Base-by-base conservation (phyloP, 2,888 invertebrate species). In the Platycnemis pennipes region DNA sequence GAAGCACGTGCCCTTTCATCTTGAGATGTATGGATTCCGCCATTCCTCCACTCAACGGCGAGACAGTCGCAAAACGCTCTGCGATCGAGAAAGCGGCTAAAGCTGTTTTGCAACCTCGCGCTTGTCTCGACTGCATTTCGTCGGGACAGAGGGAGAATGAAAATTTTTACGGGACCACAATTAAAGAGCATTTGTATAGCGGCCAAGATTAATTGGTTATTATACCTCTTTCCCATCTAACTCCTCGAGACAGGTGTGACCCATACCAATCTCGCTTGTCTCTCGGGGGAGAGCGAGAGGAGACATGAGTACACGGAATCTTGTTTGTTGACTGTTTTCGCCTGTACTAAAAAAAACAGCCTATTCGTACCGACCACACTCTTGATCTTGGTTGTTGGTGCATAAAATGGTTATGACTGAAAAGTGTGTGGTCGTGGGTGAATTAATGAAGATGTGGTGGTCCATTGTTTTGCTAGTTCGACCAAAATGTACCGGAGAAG, bases 401-500 rank as follows among this genome's bases (percentile, higher is more conserved):
- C 2, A 7, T 2, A 3, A 63, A 7, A 3, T 22, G 63, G 2
- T 26, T 63, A 16, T 26, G 2, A 63, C 26, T 26, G 5, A n/a
- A 63, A 22, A 63, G 19, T 37, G 31, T 37, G 37, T 77, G 77
- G 7, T 16, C 37, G 31, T 77, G 77, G 31, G 77, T 31, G 13
- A 4, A 37, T 2, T 31, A 37, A 77, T 77, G n/a, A n/a, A n/a
- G n/a, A n/a, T n/a, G n/a, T n/a, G n/a, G 77, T 77, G 77, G 77
- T 77, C 77, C 77, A 77, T 77, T 37, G 0, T 77, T 77, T 77
- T 37, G 63, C 91, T 91, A 91, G 91, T 69, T 91, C 69, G 63
- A 91, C 91, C 91, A 91, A 91, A 91, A 91, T 63, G 63, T 37
- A 77, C 56, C 63, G 11, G 42, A 77, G 37, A 37, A 37, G 77